These are phyloP conservation scores for Oncorhynchus masou DNA, from an alignment of 2,113 vertebrate species.

Conservation along the genomic window DNA sequence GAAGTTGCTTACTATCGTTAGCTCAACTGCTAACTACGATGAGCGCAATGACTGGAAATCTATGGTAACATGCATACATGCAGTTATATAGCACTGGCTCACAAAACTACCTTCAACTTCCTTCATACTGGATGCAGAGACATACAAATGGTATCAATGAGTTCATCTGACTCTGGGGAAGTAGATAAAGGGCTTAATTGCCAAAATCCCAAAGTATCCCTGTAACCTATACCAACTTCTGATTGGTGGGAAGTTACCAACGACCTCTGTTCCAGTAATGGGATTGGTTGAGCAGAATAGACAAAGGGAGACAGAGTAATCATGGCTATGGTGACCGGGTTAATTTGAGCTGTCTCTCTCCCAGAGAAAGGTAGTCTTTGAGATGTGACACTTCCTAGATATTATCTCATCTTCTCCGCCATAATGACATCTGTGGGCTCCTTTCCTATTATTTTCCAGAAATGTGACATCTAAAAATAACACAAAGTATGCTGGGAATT, in stretches of 20 bases:
- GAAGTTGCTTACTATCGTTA: too few relatives aligned
- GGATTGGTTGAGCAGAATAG: constrained; percentile 20
- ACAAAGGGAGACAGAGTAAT: constrained; percentile 44
- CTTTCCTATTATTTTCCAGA: constrained; percentile 39
- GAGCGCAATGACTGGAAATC: too few relatives aligned
- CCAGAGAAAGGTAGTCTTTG: constrained; percentile 28
- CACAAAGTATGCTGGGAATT: constrained; percentile 35
- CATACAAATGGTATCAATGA: too few relatives aligned
- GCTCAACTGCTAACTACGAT: too few relatives aligned
- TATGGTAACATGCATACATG: too few relatives aligned
- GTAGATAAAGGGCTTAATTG: too few relatives aligned
- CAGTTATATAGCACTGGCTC: too few relatives aligned
- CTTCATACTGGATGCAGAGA: too few relatives aligned
- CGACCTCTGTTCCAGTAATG: constrained; percentile 21
- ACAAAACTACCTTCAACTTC: too few relatives aligned
- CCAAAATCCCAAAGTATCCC: too few relatives aligned
- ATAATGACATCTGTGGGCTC: constrained; percentile 53
- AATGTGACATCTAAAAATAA: constrained; percentile 51
- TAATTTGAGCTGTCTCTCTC: constrained; percentile 54
- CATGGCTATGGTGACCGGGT: constrained; percentile 41
- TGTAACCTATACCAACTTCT: neutral
- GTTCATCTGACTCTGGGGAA: too few relatives aligned
- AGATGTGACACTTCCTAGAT: constrained; percentile 44
- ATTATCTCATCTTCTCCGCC: constrained; percentile 34
- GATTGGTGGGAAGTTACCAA: constrained; percentile 34